Evolutionary conservation across 2,888 invertebrate species (phyloP), one percentile per base, ranked within the genome.

Genomic region (Callyntrura guangdongensis): DNA sequence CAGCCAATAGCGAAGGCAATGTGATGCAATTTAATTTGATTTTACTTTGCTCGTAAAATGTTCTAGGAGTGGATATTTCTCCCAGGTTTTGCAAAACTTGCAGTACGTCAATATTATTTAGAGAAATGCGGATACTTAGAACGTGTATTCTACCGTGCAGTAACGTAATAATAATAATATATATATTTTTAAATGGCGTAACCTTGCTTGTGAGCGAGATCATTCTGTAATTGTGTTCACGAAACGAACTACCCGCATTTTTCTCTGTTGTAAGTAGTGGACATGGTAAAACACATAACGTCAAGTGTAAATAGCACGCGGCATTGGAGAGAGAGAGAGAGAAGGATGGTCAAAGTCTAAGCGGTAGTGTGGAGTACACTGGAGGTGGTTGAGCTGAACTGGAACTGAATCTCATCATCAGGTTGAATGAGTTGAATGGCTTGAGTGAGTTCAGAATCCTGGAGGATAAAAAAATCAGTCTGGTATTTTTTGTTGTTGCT

Each of bases 1-100:
- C 2, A 36, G 36, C 36, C 3, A 36, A 6, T 2, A 36, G 36
- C 3, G 45, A 59, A 64, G 53, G 45, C 17, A 47, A 67, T 69
- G 74, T 82, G 82, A 88, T 88, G 88, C 67, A 88, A 88, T 88
- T 88, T 88, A 88, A 88, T 88, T 88, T 88, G 82, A 88, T 88
- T 82, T 88, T n/a, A 64, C 69, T 87, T 25, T n/a, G 17, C 79
- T 87, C 87, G 45, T 87, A 87, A 87, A 86, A 86, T 77, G n/a
- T 25, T 49, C 8, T 77, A 22, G 22, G 25, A 74, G 64, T 45
- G 77, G 64, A 45, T 64, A 22, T 53, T 77, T 12, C 53, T 17
- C 3, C 6, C 53, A 25, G 17, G 53, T 69, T 77, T 25, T 49
- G 12, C 53, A 49, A 53, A 77, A 53, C 17, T 20, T 49, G 20